Conservation (phyloP, 1,140 invertebrate species). For the Potamilus streckersoni region DNA sequence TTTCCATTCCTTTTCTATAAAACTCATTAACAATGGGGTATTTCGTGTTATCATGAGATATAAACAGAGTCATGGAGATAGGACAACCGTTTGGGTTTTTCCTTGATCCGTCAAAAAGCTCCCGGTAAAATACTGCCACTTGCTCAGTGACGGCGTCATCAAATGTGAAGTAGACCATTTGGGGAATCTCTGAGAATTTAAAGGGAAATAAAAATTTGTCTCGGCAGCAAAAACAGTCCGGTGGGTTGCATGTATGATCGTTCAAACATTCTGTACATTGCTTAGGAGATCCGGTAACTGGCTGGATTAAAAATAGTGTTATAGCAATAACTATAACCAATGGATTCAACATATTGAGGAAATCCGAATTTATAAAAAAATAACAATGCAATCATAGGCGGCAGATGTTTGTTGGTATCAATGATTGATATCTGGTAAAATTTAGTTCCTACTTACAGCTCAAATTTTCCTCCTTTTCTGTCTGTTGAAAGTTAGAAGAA, state of each 20-base stretch:
- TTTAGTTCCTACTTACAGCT: no score
- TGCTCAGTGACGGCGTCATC: constrained; percentile 54
- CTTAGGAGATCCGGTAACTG: no score
- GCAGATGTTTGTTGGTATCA: no score
- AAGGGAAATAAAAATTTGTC: constrained; percentile 13
- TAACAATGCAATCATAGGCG: no score
- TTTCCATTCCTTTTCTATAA: constrained; percentile 87
- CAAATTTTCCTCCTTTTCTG: no score
- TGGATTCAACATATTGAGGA: no score
- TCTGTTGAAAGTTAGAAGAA: no score
- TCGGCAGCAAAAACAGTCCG: constrained; percentile 28
- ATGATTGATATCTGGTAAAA: no score
- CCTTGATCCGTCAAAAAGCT: constrained; percentile 65
- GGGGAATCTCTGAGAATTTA: constrained; percentile 41
- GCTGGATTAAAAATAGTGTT: no score
- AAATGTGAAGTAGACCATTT: constrained; percentile 59
- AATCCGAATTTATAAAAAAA: no score
- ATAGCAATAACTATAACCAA: no score
- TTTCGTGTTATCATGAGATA: constrained; percentile 85
- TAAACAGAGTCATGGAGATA: constrained; percentile 83
- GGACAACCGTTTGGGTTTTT: constrained; percentile 87
- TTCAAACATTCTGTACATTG: constrained; percentile 15
- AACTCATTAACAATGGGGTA: constrained; percentile 85
- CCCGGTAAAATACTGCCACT: constrained; percentile 40
- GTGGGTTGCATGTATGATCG: constrained; percentile 13